A percentile compares a stretch with the other conserved stretches of the same genome.
These are phyloP conservation scores for Euplagia quadripunctaria DNA, from an alignment of 2,888 invertebrate genomes.

Conservation along the genomic window DNA sequence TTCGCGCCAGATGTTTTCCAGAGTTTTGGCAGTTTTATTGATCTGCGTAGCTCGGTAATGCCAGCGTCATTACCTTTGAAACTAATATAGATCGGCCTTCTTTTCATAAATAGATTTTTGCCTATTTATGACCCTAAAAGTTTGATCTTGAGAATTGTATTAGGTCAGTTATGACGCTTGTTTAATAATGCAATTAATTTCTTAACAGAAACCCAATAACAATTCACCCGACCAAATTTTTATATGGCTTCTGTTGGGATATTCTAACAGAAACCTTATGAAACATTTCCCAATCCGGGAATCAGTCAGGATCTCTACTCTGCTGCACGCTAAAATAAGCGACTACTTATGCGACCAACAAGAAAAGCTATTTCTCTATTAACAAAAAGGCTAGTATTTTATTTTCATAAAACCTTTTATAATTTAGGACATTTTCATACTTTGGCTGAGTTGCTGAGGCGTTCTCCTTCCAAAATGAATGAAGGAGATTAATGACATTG, in stretches of 20 bases:
- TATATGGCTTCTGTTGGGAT: no score
- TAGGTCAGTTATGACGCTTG: background rate
- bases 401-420: background rate
- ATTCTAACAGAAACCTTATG: no score
- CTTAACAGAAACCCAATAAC: no score
- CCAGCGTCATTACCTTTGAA: constrained; percentile 63
- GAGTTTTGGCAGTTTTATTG: constrained; percentile 82
- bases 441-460: background rate
- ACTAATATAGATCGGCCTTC: constrained; percentile 59
- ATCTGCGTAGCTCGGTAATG: constrained; percentile 68
- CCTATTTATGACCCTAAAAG: constrained; percentile 20
- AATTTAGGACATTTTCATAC: background rate
- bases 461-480: background rate
- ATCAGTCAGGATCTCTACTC: no score
- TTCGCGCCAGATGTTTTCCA: constrained; percentile 77
- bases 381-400: no score
- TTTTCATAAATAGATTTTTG: constrained; percentile 44
- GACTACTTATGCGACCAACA: no score
- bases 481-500: constrained; percentile 1
- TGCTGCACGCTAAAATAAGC: no score
- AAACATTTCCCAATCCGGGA: no score
- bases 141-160: constrained; percentile 16
- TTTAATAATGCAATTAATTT: background rate
- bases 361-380: no score
- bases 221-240: no score